Percentiles rank a stretch among this genome's conserved stretches.
phyloP scores from a whole-genome alignment of 2,888 invertebrate species.

The Nipponacmea schrenckii region DNA sequence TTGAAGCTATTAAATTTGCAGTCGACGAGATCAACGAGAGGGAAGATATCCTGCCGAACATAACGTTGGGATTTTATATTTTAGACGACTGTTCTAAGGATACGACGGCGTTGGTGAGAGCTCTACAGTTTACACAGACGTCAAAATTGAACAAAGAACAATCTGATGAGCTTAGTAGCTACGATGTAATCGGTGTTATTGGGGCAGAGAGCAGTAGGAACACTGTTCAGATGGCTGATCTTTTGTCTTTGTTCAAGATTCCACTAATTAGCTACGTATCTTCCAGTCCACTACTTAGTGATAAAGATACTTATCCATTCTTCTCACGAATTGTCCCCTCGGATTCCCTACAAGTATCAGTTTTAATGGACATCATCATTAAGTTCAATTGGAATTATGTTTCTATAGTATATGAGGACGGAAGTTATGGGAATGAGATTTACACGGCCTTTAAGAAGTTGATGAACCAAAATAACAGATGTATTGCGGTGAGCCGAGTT shows the following conservation, averaged over 20 bases:
- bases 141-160: not conserved
- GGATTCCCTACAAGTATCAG: constrained; percentile 30
- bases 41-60: constrained; percentile 35
- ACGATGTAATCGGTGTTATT: constrained; percentile 34
- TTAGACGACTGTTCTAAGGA: constrained; percentile 53
- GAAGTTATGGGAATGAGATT: constrained; percentile 28
- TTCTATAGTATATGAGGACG: constrained; percentile 31
- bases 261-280: constrained; percentile 39
- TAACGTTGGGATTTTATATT: constrained; percentile 46
- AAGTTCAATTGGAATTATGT: constrained; percentile 37
- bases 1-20: constrained; percentile 50
- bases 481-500: constrained; percentile 20
- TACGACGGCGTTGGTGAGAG: constrained; percentile 43
- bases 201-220: constrained; percentile 34
- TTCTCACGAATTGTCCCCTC: constrained; percentile 35
- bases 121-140: constrained; percentile 42
- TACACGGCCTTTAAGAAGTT: constrained; percentile 11
- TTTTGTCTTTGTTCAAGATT: constrained; percentile 32
- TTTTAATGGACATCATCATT: constrained; percentile 28
- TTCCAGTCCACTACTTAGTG: constrained; percentile 26
- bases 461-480: constrained; percentile 15
- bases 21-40: constrained; percentile 43
- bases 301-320: constrained; percentile 28
- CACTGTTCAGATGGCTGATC: constrained; percentile 32
- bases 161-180: not conserved